Conservation (phyloP, 2,797 vertebrate genomes). For the Pitangus sulphuratus region DNA sequence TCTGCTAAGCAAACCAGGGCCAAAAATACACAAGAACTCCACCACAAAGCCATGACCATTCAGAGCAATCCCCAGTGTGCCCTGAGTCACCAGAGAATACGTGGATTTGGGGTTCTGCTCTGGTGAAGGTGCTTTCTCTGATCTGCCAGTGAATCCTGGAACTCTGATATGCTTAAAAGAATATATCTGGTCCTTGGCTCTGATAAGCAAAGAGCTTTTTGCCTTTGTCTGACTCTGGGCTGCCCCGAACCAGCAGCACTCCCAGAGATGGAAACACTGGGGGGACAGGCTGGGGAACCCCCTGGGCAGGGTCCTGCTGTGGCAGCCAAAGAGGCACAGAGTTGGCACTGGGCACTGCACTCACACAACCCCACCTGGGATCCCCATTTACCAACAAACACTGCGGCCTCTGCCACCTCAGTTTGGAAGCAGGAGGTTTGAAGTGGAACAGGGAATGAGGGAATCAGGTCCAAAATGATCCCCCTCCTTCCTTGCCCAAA, state of each 20-base stretch:
- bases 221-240: neutral
- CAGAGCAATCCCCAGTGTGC: neutral
- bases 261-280: accelerated
- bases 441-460: neutral
- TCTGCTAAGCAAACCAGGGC: neutral
- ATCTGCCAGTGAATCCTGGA: neutral
- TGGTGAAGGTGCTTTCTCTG: neutral
- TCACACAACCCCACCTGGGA: accelerated
- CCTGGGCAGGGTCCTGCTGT: neutral
- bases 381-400: neutral
- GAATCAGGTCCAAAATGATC: accelerated
- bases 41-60: neutral
- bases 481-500: accelerated
- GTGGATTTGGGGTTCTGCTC: accelerated
- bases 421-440: neutral
- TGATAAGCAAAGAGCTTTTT: neutral
- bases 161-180: neutral
- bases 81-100: accelerated
- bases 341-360: accelerated
- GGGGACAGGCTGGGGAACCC: neutral
- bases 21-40: neutral
- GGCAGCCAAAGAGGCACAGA: accelerated
- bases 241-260: neutral
- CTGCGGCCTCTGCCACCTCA: too few relatives aligned
- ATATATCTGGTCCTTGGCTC: neutral